Evolutionary conservation across 2,113 vertebrate genomes (phyloP).

Genomic region (Sphyrna mokarran): DNA sequence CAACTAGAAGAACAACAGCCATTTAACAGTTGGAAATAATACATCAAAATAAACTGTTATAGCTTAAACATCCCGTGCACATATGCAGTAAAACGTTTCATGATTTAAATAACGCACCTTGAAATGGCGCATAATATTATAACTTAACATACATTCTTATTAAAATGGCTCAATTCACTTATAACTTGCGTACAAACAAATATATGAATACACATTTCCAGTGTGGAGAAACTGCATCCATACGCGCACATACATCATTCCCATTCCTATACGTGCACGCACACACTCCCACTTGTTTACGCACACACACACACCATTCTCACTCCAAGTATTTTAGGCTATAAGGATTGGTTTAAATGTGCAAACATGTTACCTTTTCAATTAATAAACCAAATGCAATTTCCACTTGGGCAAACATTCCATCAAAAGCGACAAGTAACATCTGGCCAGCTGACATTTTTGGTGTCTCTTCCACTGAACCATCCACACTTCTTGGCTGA

Average conservation of each 20-base stretch:
- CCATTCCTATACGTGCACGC: not conserved
- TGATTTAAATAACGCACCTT: not conserved
- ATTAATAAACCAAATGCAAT: constrained; percentile 84
- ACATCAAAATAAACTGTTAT: not conserved
- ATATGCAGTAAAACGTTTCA: not conserved
- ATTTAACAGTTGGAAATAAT: not conserved
- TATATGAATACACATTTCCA: not conserved
- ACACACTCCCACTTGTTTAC: not conserved
- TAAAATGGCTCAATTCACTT: not conserved
- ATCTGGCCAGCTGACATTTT: constrained; percentile 98
- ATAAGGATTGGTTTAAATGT: not conserved
- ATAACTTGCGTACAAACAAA: not conserved
- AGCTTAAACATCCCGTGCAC: not conserved
- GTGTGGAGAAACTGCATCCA: not conserved
- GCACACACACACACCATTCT: too few relatives aligned
- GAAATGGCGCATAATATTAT: not conserved
- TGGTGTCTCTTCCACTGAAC: constrained; percentile 80
- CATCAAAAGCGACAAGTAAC: constrained; percentile 94
- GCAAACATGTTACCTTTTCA: constrained; percentile 74
- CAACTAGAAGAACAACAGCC: constrained; percentile 56
- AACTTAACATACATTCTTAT: not conserved
- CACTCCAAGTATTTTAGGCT: not conserved
- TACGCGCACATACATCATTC: not conserved
- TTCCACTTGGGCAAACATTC: constrained; percentile 97
- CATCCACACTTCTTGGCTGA: constrained; percentile 77